Percentiles rank a stretch among this genome's conserved stretches.
Evolutionary conservation across 2,888 invertebrate species (phyloP).

Genomic region (Spilosoma lubricipeda): DNA sequence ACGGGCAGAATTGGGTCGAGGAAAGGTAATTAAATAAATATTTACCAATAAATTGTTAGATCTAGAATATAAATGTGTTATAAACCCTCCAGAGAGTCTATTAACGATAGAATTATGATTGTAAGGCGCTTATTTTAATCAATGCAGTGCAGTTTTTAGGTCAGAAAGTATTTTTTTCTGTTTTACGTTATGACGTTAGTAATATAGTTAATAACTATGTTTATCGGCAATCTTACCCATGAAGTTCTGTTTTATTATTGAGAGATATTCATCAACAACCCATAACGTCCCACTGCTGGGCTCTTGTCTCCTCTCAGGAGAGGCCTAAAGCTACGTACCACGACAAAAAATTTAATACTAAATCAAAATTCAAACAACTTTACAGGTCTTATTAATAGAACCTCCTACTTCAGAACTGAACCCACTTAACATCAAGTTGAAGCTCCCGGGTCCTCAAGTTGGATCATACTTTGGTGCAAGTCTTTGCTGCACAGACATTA

Average conservation of each 20-base stretch:
- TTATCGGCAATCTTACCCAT: neutral
- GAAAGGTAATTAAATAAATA: conserved; percentile 62
- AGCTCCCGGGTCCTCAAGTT: conserved; percentile 80
- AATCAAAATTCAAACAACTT: neutral
- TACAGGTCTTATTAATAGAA: conserved; percentile 77
- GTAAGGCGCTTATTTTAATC: no score
- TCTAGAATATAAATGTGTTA: neutral
- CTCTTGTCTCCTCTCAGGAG: no score
- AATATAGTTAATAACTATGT: neutral
- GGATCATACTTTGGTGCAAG: conserved; percentile 89
- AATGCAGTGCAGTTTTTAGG: no score
- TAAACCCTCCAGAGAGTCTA: no score
- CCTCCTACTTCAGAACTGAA: conserved; percentile 60
- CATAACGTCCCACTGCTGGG: no score
- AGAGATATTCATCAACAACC: no score
- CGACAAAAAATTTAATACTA: no score
- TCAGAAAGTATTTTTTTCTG: no score
- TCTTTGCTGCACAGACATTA: conserved; percentile 85
- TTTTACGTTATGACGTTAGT: no score
- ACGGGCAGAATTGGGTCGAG: conserved; percentile 71
- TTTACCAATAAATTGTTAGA: neutral
- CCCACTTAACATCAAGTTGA: conserved; percentile 62
- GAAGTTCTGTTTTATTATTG: no score
- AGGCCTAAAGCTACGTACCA: no score
- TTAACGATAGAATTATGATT: no score